Conservation (phyloP, 2,113 vertebrate species). For the Thunnus maccoyii region DNA sequence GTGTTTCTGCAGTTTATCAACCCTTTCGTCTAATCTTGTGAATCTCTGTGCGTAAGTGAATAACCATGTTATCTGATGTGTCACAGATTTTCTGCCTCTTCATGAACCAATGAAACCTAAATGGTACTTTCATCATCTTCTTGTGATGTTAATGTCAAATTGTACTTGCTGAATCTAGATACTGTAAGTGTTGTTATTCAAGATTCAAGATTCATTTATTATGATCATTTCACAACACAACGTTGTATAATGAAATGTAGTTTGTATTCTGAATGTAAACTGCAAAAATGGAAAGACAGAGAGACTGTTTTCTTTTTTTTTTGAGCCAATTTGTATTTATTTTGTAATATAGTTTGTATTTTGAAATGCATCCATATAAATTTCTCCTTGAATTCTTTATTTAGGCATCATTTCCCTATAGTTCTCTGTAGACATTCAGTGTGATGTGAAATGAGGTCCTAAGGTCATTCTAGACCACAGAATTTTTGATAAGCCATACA, state of each 20-base stretch:
- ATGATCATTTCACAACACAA: too few species aligned
- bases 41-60: constrained; percentile 48
- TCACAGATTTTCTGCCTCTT: constrained; percentile 38
- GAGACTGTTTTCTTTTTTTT: constrained; percentile 1
- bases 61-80: constrained; percentile 34
- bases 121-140: background rate
- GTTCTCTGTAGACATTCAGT: background rate
- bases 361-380: constrained; percentile 13
- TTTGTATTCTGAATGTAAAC: constrained; percentile 32
- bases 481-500: background rate
- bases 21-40: constrained; percentile 44
- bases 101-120: constrained; percentile 12
- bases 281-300: background rate
- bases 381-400: constrained; percentile 4
- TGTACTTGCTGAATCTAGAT: constrained; percentile 39
- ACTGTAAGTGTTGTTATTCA: constrained; percentile 1
- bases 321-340: constrained; percentile 14
- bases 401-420: background rate
- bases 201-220: too few species aligned
- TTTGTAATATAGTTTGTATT: constrained; percentile 19
- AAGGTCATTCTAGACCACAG: background rate
- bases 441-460: background rate
- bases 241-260: too few species aligned
- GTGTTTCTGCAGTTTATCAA: constrained; percentile 72
- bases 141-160: constrained; percentile 31